phyloP scores from a whole-genome alignment of 2,797 vertebrate genomes.

The Picus viridis region DNA sequence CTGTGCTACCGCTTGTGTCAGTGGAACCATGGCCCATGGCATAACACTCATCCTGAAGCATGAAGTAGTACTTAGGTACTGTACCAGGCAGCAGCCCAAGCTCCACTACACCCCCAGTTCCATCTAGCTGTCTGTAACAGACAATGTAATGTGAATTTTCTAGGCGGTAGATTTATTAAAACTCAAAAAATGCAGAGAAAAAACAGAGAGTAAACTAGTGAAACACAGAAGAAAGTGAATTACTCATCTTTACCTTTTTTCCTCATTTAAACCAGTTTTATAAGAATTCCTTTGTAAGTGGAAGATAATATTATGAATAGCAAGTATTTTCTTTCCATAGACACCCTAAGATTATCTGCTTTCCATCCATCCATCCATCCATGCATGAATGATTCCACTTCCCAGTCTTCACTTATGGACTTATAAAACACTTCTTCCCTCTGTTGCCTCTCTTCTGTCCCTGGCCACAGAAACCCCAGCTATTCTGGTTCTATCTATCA shows the following conservation, averaged over 20 bases:
- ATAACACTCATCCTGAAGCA: neutral
- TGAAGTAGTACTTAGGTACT: neutral
- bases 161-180: neutral
- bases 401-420: accelerated
- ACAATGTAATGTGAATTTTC: neutral
- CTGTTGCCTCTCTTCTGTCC: neutral
- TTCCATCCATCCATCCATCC: neutral
- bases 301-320: neutral
- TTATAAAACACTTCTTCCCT: neutral
- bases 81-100: neutral
- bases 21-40: accelerated
- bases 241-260: neutral
- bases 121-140: neutral
- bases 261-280: neutral
- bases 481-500: neutral
- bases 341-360: neutral
- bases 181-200: neutral
- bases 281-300: neutral
- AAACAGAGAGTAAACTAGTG: neutral
- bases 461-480: neutral
- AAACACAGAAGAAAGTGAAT: neutral
- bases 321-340: neutral
- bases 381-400: neutral
- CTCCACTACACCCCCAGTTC: neutral
- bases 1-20: neutral